phyloP scores from a whole-genome alignment of 2,797 vertebrate species.

The Potorous gilbertii region DNA sequence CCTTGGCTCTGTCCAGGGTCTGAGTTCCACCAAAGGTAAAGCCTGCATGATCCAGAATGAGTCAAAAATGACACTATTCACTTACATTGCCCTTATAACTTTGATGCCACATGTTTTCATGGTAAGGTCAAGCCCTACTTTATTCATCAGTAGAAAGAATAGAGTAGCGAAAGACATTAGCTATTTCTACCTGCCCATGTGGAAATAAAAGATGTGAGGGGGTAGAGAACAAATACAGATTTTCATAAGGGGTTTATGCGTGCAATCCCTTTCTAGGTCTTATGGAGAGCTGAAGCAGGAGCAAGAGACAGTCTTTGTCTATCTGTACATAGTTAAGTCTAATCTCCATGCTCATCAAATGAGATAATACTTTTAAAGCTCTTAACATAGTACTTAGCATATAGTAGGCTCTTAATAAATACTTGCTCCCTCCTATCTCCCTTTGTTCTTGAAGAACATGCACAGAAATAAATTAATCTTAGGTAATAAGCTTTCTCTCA shows the following conservation, averaged over 20 bases:
- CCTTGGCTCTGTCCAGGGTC: not conserved
- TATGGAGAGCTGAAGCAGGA: not conserved
- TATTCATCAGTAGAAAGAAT: not conserved
- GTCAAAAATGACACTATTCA: not conserved
- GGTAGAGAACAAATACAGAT: not conserved
- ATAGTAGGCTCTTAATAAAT: not conserved
- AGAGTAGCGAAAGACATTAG: not conserved
- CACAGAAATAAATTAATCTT: not conserved
- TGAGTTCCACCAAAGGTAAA: not conserved
- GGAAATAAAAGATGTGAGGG: not conserved
- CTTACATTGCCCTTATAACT: not conserved
- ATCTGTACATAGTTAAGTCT: too few species aligned
- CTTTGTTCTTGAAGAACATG: not conserved
- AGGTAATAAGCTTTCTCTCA: not conserved
- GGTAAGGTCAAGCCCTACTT: not conserved
- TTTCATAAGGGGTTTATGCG: not conserved
- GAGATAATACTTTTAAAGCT: not conserved
- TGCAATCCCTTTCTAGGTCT: not conserved
- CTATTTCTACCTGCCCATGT: not conserved
- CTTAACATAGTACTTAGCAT: not conserved
- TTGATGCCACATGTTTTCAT: not conserved
- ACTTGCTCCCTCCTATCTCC: not conserved
- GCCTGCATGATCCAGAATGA: not conserved
- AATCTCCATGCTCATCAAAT: not conserved
- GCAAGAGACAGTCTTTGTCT: not conserved